These are phyloP conservation scores for Alouatta palliata DNA, from an alignment of 2,113 vertebrate species.

Conservation along the genomic window DNA sequence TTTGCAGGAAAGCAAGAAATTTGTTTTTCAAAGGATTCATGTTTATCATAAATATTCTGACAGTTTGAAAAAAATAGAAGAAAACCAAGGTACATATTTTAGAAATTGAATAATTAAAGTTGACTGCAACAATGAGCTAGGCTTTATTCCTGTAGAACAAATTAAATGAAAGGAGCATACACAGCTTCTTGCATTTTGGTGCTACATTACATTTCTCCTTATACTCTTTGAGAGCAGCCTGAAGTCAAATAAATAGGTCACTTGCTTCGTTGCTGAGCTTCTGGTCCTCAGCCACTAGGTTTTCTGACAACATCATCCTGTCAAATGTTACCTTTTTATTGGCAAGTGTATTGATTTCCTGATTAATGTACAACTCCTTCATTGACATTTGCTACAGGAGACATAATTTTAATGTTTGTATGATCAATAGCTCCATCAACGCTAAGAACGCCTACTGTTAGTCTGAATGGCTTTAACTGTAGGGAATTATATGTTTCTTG, in stretches of 20 bases:
- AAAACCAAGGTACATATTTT: not conserved
- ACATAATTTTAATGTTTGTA: constrained; percentile 94
- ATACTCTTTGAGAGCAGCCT: constrained; percentile 55
- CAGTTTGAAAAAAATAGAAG: not conserved
- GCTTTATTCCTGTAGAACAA: constrained; percentile 24
- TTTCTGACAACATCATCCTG: constrained; percentile 84
- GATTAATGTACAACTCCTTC: constrained; percentile 92
- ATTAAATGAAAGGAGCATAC: not conserved
- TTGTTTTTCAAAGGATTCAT: not conserved
- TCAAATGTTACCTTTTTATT: constrained; percentile 85
- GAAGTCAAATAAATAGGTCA: constrained; percentile 74
- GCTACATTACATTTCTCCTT: constrained; percentile 23
- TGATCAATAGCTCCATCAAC: constrained; percentile 93
- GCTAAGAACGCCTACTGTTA: constrained; percentile 87
- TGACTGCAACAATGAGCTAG: constrained; percentile 56
- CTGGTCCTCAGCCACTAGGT: constrained; percentile 71
- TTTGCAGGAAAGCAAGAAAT: not conserved
- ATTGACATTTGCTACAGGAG: constrained; percentile 88
- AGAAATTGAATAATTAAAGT: constrained; percentile 57
- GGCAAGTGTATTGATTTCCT: constrained; percentile 90
- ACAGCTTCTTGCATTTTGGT: not conserved
- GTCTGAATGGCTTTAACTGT: constrained; percentile 78
- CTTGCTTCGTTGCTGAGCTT: constrained; percentile 72
- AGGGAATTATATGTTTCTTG: constrained; percentile 77
- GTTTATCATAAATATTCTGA: not conserved